Evolutionary conservation across 2,113 vertebrate species (phyloP).

Genomic region (Cochlearius cochlearius): DNA sequence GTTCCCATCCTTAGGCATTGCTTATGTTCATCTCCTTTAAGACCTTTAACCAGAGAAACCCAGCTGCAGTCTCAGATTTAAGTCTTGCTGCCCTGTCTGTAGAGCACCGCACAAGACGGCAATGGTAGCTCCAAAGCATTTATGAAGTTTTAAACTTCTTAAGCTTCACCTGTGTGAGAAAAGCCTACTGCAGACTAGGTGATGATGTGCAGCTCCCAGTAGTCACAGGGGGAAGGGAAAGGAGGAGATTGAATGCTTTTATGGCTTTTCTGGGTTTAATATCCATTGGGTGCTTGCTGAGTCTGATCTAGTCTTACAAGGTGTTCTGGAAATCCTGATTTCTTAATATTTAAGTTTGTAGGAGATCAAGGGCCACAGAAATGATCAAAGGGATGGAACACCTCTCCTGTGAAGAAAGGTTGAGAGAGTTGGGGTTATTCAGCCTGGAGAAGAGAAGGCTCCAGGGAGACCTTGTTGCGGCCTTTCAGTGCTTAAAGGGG

Average conservation of each 20-base stretch:
- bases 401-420: too few species aligned
- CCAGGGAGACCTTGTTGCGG: too few species aligned
- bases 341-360: neutral
- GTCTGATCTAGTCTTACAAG: neutral
- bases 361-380: neutral
- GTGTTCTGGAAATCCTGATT: neutral
- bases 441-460: too few species aligned
- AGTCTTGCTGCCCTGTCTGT: neutral
- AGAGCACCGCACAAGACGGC: neutral
- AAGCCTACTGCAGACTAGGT: neutral
- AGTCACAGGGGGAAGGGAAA: neutral
- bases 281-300: neutral
- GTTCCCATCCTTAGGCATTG: neutral
- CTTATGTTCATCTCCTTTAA: neutral
- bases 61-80: neutral
- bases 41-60: neutral
- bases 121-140: neutral
- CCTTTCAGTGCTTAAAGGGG: too few species aligned
- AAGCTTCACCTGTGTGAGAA: neutral
- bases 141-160: conserved; percentile 31
- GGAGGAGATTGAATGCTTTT: neutral
- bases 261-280: neutral
- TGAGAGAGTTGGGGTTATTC: too few species aligned
- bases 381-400: too few species aligned
- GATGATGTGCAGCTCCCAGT: neutral